Percentiles rank a stretch among this genome's conserved stretches.
phyloP scores from a whole-genome alignment of 2,113 vertebrate species.

The Nasalis larvatus region DNA sequence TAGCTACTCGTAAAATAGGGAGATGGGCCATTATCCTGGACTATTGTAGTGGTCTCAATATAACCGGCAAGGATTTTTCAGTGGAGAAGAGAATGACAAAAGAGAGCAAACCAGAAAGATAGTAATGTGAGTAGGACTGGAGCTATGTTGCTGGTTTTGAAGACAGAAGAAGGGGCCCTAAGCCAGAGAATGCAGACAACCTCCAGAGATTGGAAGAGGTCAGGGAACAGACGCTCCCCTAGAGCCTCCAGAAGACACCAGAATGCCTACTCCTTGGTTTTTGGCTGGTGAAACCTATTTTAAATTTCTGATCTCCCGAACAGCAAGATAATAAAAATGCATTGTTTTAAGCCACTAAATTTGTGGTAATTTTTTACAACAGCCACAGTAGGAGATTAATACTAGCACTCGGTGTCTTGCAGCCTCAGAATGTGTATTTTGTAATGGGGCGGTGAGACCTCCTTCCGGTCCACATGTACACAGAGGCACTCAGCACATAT shows the following conservation, averaged over 20 bases:
- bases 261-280: neutral
- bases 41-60: neutral
- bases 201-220: neutral
- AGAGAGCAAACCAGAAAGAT: neutral
- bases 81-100: neutral
- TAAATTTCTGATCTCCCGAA: neutral
- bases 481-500: accelerated
- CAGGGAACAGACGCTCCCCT: neutral
- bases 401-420: neutral
- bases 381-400: neutral
- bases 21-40: neutral
- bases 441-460: neutral
- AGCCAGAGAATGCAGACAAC: neutral
- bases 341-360: neutral
- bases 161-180: neutral
- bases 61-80: neutral
- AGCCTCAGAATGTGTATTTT: neutral
- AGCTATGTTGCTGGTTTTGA: neutral
- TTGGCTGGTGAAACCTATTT: neutral
- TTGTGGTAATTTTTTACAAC: neutral
- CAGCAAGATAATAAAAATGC: neutral
- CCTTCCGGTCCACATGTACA: neutral
- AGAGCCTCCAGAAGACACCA: neutral
- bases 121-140: neutral
- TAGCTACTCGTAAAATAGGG: neutral